phyloP scores from a whole-genome alignment of 2,888 invertebrate genomes.

The Ecdyonurus torrentis region DNA sequence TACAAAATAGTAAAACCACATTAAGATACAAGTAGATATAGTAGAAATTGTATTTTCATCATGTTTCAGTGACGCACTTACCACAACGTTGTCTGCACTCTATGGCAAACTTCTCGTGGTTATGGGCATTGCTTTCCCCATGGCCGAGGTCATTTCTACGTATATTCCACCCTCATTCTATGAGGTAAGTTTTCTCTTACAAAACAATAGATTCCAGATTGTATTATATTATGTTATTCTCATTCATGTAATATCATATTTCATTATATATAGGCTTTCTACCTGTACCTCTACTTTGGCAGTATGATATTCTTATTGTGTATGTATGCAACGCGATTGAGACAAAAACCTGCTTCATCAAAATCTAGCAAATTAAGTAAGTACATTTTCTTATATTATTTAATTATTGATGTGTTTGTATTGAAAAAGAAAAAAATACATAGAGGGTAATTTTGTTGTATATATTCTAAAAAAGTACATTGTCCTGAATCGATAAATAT shows the following conservation, averaged over 20 bases:
- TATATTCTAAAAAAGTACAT: too few species aligned
- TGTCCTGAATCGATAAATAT: too few species aligned
- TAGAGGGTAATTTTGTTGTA: too few species aligned
- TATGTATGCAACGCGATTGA: constrained; percentile 63
- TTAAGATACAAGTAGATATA: too few species aligned
- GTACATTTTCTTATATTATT: too few species aligned
- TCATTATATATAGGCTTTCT: constrained; percentile 41
- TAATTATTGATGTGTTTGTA: too few species aligned
- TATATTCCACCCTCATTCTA: constrained; percentile 88
- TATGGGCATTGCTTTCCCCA: constrained; percentile 88
- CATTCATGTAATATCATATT: constrained; percentile 12
- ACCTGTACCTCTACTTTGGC: constrained; percentile 71
- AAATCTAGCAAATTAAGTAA: constrained; percentile 13
- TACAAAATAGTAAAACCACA: too few species aligned
- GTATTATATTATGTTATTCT: not conserved
- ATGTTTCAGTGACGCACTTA: constrained; percentile 60
- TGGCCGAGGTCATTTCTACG: constrained; percentile 90
- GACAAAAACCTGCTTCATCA: constrained; percentile 23
- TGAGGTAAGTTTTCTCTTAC: constrained; percentile 45
- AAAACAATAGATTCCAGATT: not conserved
- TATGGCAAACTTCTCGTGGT: constrained; percentile 88
- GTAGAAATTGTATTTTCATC: too few species aligned
- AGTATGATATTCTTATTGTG: constrained; percentile 72
- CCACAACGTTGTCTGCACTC: constrained; percentile 77
- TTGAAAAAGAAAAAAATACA: too few species aligned